Evolutionary conservation across 2,888 invertebrate genomes (phyloP).

Genomic region (Venusia cambrica): DNA sequence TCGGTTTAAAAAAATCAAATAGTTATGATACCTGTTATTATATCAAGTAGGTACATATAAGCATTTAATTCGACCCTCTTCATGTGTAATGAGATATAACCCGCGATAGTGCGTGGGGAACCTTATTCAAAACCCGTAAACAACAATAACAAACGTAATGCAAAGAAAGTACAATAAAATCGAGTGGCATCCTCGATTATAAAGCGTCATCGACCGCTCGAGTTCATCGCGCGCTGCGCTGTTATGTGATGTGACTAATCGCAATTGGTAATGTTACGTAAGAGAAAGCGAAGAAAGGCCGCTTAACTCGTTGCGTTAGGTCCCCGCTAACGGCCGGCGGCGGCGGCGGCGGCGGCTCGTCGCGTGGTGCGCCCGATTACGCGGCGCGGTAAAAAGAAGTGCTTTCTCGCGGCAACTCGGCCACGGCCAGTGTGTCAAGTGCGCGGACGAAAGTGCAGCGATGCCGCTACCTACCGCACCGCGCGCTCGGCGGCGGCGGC

Average conservation of each 20-base stretch:
- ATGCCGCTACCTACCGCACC: constrained; percentile 66
- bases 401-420: constrained; percentile 78
- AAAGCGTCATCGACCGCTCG: constrained; percentile 55
- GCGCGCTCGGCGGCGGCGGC: too few species aligned
- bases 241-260: constrained; percentile 69
- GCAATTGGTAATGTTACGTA: constrained; percentile 69
- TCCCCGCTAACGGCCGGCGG: constrained; percentile 51
- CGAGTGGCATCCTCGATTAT: constrained; percentile 33
- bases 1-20: too few species aligned
- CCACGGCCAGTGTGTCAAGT: constrained; percentile 81
- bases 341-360: constrained; percentile 9
- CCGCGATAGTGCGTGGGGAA: too few species aligned
- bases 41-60: too few species aligned
- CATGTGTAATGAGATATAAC: too few species aligned
- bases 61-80: too few species aligned
- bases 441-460: constrained; percentile 76
- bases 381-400: constrained; percentile 75
- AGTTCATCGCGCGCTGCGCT: constrained; percentile 63
- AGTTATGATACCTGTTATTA: too few species aligned
- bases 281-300: constrained; percentile 78
- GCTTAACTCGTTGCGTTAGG: constrained; percentile 68
- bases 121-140: constrained; percentile 1
- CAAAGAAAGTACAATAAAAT: constrained; percentile 15
- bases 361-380: constrained; percentile 46
- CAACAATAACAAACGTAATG: too few species aligned